These are phyloP conservation scores for Dipodomys spectabilis DNA, from an alignment of 2,113 vertebrate species.

Conservation along the genomic window DNA sequence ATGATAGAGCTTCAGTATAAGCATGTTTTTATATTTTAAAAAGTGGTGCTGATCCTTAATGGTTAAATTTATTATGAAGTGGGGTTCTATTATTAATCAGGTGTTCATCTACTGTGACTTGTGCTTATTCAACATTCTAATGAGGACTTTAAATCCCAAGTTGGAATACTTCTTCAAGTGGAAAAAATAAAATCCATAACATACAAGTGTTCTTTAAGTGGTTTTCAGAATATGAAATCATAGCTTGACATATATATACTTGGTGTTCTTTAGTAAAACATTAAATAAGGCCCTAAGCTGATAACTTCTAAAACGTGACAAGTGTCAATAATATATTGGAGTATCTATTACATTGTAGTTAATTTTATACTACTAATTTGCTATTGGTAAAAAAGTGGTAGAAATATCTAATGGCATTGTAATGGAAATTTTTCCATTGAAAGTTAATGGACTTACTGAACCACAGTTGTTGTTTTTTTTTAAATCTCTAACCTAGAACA, in stretches of 20 bases:
- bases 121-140: not conserved
- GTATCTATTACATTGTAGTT: not conserved
- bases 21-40: not conserved
- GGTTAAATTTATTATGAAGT: not conserved
- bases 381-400: not conserved
- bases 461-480: not conserved
- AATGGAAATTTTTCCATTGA: not conserved
- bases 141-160: not conserved
- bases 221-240: not conserved
- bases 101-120: not conserved
- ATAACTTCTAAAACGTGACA: not conserved
- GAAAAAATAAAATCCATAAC: not conserved
- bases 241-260: not conserved
- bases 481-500: not conserved
- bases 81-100: not conserved
- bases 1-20: not conserved
- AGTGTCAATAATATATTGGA: not conserved
- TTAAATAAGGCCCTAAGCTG: not conserved
- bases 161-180: not conserved
- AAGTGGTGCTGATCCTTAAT: not conserved
- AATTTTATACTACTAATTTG: not conserved
- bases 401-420: not conserved
- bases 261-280: not conserved
- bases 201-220: not conserved
- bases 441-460: not conserved